Conservation (phyloP, 2,113 vertebrate species). For the Morone chrysops region DNA sequence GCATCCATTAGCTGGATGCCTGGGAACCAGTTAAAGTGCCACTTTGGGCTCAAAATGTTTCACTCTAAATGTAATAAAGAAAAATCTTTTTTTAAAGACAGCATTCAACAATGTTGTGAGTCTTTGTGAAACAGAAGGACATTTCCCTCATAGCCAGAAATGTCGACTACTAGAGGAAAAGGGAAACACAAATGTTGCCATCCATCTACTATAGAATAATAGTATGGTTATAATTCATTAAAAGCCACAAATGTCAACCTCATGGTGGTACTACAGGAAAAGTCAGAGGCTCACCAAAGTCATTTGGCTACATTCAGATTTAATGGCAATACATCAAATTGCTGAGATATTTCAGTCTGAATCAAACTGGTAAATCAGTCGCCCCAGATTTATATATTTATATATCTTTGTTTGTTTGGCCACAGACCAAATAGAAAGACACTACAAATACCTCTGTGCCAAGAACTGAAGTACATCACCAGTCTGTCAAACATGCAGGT, state of each 20-base stretch:
- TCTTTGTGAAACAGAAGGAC: background rate
- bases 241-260: background rate
- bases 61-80: background rate
- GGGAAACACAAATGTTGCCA: background rate
- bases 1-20: background rate
- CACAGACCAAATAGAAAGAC: conserved; percentile 6
- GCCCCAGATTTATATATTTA: background rate
- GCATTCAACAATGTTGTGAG: background rate
- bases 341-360: background rate
- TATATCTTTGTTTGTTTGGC: conserved; percentile 11
- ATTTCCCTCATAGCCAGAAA: background rate
- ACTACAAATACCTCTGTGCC: background rate
- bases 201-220: too few species aligned
- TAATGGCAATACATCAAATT: background rate
- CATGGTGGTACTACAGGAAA: background rate
- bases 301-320: background rate
- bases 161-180: background rate
- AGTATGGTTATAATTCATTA: too few species aligned
- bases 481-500: conserved; percentile 20
- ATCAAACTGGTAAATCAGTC: background rate
- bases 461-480: conserved; percentile 10
- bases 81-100: background rate
- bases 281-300: background rate
- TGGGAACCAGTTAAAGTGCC: background rate
- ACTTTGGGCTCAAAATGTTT: background rate